These are phyloP conservation scores for Euura lappo DNA, from an alignment of 1,140 invertebrate species.

Conservation along the genomic window DNA sequence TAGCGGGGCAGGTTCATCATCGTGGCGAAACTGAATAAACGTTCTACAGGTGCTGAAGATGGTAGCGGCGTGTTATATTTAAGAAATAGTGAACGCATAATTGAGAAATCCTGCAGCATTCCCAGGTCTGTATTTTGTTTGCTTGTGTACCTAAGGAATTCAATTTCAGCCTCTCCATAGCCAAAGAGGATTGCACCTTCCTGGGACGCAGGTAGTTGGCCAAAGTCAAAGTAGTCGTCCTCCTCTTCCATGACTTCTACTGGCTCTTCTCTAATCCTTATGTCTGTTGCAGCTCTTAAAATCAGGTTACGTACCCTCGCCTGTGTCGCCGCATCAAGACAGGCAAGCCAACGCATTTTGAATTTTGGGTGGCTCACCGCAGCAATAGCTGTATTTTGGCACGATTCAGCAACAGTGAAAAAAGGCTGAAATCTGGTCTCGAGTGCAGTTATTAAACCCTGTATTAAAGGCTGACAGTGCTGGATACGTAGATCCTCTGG, in stretches of 20 bases:
- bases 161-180: slow-evolving; percentile 13
- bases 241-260: too few species aligned
- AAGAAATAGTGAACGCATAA: slow-evolving; percentile 18
- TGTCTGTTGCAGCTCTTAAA: slow-evolving; percentile 7
- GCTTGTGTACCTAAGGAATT: slow-evolving; percentile 14
- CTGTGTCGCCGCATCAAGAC: slow-evolving; percentile 7
- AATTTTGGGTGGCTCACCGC: slow-evolving; percentile 27
- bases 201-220: neutral
- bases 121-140: neutral
- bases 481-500: neutral
- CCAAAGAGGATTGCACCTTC: neutral
- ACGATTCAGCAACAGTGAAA: slow-evolving; percentile 20
- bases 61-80: slow-evolving; percentile 10
- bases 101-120: slow-evolving; percentile 21
- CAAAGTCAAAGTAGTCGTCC: too few species aligned
- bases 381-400: slow-evolving; percentile 23
- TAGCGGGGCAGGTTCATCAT: neutral
- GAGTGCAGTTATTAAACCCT: slow-evolving; percentile 7
- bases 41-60: slow-evolving; percentile 28
- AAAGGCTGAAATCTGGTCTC: neutral
- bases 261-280: neutral
- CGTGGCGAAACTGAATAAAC: slow-evolving; percentile 25
- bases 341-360: slow-evolving; percentile 26
- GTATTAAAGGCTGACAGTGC: slow-evolving; percentile 3
- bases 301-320: slow-evolving; percentile 9